Percentiles rank a stretch among this genome's conserved stretches.
phyloP scores from a whole-genome alignment of 2,113 vertebrate species.

The Solenodon paradoxus region DNA sequence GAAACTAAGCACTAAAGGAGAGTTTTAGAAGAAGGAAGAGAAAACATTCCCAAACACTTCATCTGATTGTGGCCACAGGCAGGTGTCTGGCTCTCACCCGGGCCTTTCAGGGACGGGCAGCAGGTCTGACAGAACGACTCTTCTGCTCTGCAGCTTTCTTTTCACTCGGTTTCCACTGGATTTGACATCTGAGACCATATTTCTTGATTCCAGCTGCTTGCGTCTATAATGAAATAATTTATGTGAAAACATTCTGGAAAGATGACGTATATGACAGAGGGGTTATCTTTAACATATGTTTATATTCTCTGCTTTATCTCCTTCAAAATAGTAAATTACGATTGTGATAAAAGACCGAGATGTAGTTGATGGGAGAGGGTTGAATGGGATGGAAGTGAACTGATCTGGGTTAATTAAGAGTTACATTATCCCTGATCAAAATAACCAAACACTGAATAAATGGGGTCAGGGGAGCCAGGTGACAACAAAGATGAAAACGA shows the following conservation, averaged over 20 bases:
- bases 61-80: background rate
- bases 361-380: background rate
- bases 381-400: background rate
- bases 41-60: background rate
- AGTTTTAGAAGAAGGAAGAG: background rate
- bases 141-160: background rate
- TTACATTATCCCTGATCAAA: background rate
- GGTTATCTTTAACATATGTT: constrained; percentile 54
- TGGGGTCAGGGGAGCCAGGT: background rate
- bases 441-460: background rate
- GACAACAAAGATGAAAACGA: no score
- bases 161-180: background rate
- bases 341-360: constrained; percentile 38
- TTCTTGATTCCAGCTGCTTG: constrained; percentile 59
- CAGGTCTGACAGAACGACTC: accelerated
- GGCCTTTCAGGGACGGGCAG: background rate
- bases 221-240: constrained; percentile 65
- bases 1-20: background rate
- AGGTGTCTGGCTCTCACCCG: accelerated
- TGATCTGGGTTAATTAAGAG: constrained; percentile 61
- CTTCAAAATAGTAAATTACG: constrained; percentile 45
- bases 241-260: constrained; percentile 57
- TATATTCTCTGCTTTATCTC: constrained; percentile 57
- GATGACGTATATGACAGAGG: constrained; percentile 30
- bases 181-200: constrained; percentile 14